Conservation (phyloP, 2,797 vertebrate species). For the Rhabdophis nuchalis region DNA sequence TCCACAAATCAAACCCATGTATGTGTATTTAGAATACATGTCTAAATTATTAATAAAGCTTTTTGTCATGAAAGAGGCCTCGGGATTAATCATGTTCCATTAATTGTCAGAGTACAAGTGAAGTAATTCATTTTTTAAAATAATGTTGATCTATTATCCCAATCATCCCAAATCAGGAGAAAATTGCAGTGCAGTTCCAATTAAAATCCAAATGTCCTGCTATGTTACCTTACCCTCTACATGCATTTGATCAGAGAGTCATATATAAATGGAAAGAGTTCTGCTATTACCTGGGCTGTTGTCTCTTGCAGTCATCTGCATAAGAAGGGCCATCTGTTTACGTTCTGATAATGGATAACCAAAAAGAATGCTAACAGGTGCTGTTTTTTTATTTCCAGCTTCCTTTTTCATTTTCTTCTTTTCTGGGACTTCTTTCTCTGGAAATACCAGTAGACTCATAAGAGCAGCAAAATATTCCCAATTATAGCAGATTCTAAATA, state of each 20-base stretch:
- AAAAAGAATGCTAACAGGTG: conserved; percentile 92
- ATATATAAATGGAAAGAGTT: neutral
- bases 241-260: neutral
- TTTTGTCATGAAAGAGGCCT: neutral
- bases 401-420: conserved; percentile 98
- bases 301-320: conserved; percentile 98
- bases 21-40: neutral
- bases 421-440: conserved; percentile 97
- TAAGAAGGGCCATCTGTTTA: conserved; percentile 98
- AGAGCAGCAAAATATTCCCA: conserved; percentile 42
- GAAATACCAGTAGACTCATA: conserved; percentile 63
- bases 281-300: conserved; percentile 91
- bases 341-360: conserved; percentile 97
- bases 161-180: neutral
- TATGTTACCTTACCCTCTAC: neutral
- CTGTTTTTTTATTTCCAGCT: conserved; percentile 87
- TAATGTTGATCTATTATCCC: neutral
- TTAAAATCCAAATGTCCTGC: neutral
- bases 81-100: neutral
- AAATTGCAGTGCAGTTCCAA: neutral
- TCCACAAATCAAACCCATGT: neutral
- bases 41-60: neutral
- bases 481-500: neutral
- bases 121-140: neutral
- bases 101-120: neutral